A percentile compares a stretch with the other conserved stretches of the same genome.
These are phyloP conservation scores for Onychomys leucogaster DNA, from an alignment of 2,797 vertebrate species.

Conservation along the genomic window DNA sequence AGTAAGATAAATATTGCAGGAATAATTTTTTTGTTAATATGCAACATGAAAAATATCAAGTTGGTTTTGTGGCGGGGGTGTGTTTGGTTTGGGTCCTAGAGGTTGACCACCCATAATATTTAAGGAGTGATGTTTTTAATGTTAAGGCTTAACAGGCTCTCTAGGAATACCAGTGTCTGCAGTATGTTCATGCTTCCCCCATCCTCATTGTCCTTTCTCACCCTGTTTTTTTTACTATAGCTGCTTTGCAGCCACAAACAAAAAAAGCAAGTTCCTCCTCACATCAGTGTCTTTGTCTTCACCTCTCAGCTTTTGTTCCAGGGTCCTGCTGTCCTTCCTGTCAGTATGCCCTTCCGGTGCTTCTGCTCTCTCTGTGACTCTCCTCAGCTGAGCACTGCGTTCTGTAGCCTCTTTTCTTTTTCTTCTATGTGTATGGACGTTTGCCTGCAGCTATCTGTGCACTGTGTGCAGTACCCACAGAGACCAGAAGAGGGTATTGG, in stretches of 20 bases:
- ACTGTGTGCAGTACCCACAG: not conserved
- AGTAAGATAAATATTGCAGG: not conserved
- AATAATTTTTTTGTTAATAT: not conserved
- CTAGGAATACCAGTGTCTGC: not conserved
- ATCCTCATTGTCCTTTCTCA: not conserved
- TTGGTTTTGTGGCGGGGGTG: not conserved
- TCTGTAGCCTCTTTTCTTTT: not conserved
- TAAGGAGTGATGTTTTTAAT: not conserved
- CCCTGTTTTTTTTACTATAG: not conserved
- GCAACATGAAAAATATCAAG: not conserved
- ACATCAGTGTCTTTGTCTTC: not conserved
- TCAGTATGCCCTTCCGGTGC: not conserved
- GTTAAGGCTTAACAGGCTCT: not conserved
- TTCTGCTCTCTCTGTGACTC: not conserved
- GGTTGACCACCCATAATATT: not conserved
- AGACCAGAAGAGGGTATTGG: not conserved
- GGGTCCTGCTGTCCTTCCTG: not conserved
- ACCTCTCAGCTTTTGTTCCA: not conserved
- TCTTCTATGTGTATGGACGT: not conserved
- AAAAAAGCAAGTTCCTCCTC: not conserved
- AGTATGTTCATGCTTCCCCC: not conserved
- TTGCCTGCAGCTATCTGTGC: not conserved
- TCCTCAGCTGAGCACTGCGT: not conserved
- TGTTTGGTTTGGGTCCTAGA: not conserved
- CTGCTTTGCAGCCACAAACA: not conserved